phyloP scores from a whole-genome alignment of 2,797 vertebrate genomes.

The Typhlichthys subterraneus region DNA sequence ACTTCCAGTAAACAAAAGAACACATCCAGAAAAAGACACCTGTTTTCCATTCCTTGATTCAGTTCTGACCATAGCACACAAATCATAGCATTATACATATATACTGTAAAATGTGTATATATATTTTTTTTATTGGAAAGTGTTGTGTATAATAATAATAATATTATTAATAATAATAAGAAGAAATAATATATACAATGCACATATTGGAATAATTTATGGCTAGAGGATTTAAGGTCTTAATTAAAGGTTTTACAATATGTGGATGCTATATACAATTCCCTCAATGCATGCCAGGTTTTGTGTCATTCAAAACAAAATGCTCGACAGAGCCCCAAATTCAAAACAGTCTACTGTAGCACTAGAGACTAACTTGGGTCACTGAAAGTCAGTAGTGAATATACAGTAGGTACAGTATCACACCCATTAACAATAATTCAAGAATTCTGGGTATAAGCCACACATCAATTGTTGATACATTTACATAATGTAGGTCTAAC shows the following conservation, averaged over 20 bases:
- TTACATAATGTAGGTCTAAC: constrained; percentile 40
- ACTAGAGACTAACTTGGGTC: constrained; percentile 36
- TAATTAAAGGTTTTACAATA: too few relatives aligned
- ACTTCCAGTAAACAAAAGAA: constrained; percentile 39
- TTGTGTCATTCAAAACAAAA: constrained; percentile 22
- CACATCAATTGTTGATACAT: constrained; percentile 57
- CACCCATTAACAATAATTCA: constrained; percentile 23
- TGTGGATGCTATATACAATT: too few relatives aligned
- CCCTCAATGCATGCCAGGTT: too few relatives aligned
- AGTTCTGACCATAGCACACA: constrained; percentile 36
- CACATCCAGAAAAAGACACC: not conserved
- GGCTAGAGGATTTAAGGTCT: too few relatives aligned
- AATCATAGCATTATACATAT: constrained; percentile 22
- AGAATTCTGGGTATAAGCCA: constrained; percentile 21
- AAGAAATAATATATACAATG: too few relatives aligned
- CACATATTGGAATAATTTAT: too few relatives aligned
- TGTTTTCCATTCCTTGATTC: constrained; percentile 16
- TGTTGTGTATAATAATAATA: too few relatives aligned
- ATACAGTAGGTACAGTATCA: constrained; percentile 23
- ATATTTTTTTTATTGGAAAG: too few relatives aligned
- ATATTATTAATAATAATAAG: too few relatives aligned
- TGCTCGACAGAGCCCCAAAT: constrained; percentile 18
- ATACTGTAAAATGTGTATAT: too few relatives aligned
- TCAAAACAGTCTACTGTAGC: constrained; percentile 40
- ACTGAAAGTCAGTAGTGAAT: constrained; percentile 45